phyloP scores from a whole-genome alignment of 2,797 vertebrate species.

The Phoxinus dragarum region DNA sequence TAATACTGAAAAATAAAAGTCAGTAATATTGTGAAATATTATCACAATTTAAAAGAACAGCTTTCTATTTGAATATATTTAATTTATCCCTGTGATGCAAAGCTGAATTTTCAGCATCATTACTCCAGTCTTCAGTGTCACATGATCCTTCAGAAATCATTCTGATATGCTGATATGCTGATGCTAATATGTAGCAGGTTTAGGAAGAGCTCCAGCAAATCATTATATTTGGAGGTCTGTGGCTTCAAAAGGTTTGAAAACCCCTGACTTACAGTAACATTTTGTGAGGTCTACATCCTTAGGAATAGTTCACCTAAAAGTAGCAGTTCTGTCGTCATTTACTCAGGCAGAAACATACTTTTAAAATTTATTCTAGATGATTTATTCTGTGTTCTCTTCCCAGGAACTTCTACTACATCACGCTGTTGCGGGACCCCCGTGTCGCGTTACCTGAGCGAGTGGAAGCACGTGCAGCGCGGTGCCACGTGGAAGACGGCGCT shows the following conservation, averaged over 20 bases:
- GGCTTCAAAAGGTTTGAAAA: not conserved
- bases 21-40: not conserved
- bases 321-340: not conserved
- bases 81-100: not conserved
- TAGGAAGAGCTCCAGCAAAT: not conserved
- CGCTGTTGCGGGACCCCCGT: conserved; percentile 95
- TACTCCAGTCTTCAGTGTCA: not conserved
- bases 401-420: conserved; percentile 98
- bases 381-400: not conserved
- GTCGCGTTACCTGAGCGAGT: conserved; percentile 94
- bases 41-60: not conserved
- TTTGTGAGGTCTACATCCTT: not conserved
- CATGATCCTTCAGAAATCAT: not conserved
- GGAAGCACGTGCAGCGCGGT: conserved; percentile 96
- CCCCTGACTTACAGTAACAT: not conserved
- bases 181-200: not conserved
- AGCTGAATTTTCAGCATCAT: not conserved
- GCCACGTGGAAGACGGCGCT: conserved; percentile 97
- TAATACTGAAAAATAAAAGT: not conserved
- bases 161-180: no score
- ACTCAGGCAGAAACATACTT: not conserved
- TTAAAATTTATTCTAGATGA: not conserved
- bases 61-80: not conserved
- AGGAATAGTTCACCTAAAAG: not conserved
- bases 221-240: not conserved